phyloP scores from a whole-genome alignment of 2,888 invertebrate genomes.

The Yponomeuta sedellus region DNA sequence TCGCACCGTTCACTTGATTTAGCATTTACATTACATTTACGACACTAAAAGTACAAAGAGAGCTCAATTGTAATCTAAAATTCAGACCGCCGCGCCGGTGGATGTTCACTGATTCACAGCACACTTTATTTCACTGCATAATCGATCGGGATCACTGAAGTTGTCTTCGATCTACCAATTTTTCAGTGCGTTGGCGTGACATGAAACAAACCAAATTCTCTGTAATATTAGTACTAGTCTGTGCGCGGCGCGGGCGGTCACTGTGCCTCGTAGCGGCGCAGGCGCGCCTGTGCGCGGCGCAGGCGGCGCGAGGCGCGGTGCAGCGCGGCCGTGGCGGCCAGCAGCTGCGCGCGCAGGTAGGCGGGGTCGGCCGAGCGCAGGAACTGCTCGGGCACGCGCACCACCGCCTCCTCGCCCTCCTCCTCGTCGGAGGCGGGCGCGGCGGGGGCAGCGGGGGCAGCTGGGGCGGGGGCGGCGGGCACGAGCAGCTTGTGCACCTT shows the following conservation, averaged over 20 bases:
- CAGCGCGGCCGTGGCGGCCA: slow-evolving; percentile 35
- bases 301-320: slow-evolving; percentile 25
- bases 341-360: slow-evolving; percentile 38
- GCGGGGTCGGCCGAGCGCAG: slow-evolving; percentile 25
- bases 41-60: no score
- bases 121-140: no score
- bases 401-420: slow-evolving; percentile 14
- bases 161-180: no score
- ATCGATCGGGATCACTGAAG: no score
- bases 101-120: no score
- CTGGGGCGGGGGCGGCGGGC: slow-evolving; percentile 22
- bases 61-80: no score
- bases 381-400: slow-evolving; percentile 30
- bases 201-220: no score
- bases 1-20: no score
- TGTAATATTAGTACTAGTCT: no score
- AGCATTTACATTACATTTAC: no score
- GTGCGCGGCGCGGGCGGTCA: background rate
- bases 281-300: slow-evolving; percentile 9
- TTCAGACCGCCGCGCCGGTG: no score
- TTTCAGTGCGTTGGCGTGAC: no score
- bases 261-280: background rate
- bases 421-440: background rate
- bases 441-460: background rate
- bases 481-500: slow-evolving; percentile 47